Percentiles rank a stretch among this genome's conserved stretches.
Evolutionary conservation across 2,113 vertebrate genomes (phyloP).

Genomic region (Haemorhous mexicanus): DNA sequence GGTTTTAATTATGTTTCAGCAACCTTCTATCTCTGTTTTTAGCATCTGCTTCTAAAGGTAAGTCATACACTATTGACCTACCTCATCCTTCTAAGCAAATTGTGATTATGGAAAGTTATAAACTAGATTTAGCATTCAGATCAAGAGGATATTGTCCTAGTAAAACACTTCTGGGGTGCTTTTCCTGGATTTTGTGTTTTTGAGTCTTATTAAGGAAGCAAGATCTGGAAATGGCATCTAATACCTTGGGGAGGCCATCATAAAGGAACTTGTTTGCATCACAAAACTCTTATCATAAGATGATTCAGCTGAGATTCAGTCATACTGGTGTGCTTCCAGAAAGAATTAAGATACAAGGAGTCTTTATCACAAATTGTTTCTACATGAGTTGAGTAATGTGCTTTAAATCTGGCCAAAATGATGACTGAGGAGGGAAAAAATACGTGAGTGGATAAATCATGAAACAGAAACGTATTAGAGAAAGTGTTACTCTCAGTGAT

Average conservation of each 20-base stretch:
- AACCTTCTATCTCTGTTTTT: background rate
- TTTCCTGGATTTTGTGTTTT: background rate
- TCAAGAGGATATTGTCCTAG: background rate
- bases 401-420: constrained; percentile 21
- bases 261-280: background rate
- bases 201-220: background rate
- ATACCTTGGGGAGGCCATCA: background rate
- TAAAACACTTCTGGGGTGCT: background rate
- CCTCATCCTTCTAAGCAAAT: background rate
- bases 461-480: background rate
- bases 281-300: background rate
- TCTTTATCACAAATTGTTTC: background rate
- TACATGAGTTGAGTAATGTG: background rate
- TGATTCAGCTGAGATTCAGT: constrained; percentile 7
- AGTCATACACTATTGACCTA: background rate
- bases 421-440: background rate
- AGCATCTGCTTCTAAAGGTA: background rate
- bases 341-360: background rate
- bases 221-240: background rate
- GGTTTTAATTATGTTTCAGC: background rate
- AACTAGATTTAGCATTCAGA: background rate
- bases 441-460: background rate
- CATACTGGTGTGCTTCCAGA: background rate
- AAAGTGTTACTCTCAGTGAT: background rate
- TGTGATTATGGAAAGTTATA: background rate